A percentile compares a stretch with the other conserved stretches of the same genome.
Conservation (phyloP, 2,888 invertebrate species). For the Idaea straminata region DNA sequence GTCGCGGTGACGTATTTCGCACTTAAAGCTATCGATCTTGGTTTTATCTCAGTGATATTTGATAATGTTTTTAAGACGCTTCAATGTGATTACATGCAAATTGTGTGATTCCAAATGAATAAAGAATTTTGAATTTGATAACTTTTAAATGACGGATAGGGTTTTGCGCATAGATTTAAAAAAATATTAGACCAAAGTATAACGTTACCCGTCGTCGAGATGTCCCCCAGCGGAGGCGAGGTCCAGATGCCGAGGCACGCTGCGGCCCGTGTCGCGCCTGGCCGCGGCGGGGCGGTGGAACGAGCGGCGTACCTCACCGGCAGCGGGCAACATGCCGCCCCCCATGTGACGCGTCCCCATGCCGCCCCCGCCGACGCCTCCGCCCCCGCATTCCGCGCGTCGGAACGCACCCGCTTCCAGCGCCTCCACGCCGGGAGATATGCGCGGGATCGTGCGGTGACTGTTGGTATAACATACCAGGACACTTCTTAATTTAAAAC, state of each 20-base stretch:
- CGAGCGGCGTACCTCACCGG: conserved; percentile 70
- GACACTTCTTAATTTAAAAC: neutral
- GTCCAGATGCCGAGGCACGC: conserved; percentile 79
- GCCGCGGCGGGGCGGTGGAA: conserved; percentile 60
- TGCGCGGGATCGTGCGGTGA: conserved; percentile 74
- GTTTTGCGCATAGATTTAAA: too few species aligned
- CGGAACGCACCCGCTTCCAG: conserved; percentile 60
- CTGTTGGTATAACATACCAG: conserved; percentile 33
- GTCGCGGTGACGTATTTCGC: too few species aligned
- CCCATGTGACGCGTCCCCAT: conserved; percentile 27
- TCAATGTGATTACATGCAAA: too few species aligned
- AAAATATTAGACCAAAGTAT: too few species aligned
- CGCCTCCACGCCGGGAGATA: conserved; percentile 57
- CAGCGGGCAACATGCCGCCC: conserved; percentile 47
- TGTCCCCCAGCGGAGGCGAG: conserved; percentile 42
- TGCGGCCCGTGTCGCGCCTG: conserved; percentile 61
- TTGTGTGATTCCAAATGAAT: too few species aligned
- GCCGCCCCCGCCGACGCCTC: conserved; percentile 38
- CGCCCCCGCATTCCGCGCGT: conserved; percentile 53
- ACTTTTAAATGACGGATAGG: too few species aligned
- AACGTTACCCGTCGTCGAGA: too few species aligned
- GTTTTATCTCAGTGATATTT: too few species aligned
- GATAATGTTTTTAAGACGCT: too few species aligned
- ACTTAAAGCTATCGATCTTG: too few species aligned
- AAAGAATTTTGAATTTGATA: too few species aligned